Base-by-base conservation (phyloP, 2,113 vertebrate genomes). In the Rhipidura dahli region DNA sequence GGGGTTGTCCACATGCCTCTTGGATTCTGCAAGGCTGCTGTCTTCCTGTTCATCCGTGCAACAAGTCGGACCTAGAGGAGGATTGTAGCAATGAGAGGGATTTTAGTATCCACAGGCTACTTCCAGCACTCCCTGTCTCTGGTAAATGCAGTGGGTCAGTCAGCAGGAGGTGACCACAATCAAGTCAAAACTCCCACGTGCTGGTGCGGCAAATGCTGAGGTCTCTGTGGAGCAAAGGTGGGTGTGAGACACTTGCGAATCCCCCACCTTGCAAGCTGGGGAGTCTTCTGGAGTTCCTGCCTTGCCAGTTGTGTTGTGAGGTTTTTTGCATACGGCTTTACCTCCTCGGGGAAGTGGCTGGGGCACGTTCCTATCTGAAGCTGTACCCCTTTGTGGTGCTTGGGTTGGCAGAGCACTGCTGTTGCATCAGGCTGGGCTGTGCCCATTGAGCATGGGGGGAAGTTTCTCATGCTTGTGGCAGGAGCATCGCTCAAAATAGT, bases 361-460 rank as follows among this genome's bases (percentile, higher is more conserved):
- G 69, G 87, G 77, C 13, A 10, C 68, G 89, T 96, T 95, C 83
- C 53, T 44, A 51, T 81, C 19, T 8, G 9, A 66, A 4, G 49
- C 71, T 78, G 1, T 50, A 37, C 30, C 44, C n/a, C 39, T 20
- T 31, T 5, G 8, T 75, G 69, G 31, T 93, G 94, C 87, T 94
- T 81, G 76, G 27, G 9, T 94, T 97, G 94, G 94, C 93, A 87
- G 35, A 92, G 56, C 2, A 3, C 35, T 60, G 60, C 80, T 59
- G 39, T 92, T 94, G 91, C 91, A 13, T 95, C 95, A 95, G 83
- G 60, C 51, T 1, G 7, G 86, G 93, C 89, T 59, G 65, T 3
- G 4, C 91, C 86, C 72, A 27, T 51, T 2, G 2, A 78, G 56
- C 1, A 2, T 0, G 0, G 10, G 11, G 26, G 54, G 23, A 56